phyloP scores from a whole-genome alignment of 2,888 invertebrate genomes.

The Alcis repandata region DNA sequence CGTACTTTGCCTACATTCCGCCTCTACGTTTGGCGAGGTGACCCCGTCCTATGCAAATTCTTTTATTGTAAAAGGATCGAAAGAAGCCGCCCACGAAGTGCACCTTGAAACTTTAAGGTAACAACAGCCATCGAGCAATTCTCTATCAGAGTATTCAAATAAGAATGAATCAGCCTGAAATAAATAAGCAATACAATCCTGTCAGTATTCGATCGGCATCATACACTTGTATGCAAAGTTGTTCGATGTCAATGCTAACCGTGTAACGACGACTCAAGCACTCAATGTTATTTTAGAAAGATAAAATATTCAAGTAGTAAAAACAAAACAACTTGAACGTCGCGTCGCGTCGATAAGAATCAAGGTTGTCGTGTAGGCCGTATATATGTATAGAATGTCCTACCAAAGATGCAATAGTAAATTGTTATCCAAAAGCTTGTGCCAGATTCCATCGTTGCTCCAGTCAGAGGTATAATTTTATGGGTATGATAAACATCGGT shows the following conservation, averaged over 20 bases:
- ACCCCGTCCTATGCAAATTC: constrained; percentile 52
- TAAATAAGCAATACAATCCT: constrained; percentile 32
- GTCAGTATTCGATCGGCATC: constrained; percentile 35
- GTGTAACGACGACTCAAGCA: constrained; percentile 25
- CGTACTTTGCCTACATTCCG: constrained; percentile 33
- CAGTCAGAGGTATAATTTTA: constrained; percentile 29
- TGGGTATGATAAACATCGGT: constrained; percentile 38
- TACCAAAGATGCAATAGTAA: constrained; percentile 12
- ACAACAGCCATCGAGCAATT: constrained; percentile 44
- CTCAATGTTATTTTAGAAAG: constrained; percentile 32
- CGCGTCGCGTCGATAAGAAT: constrained; percentile 25
- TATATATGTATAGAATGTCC: constrained; percentile 13
- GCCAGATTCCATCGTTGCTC: constrained; percentile 15
- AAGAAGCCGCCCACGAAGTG: constrained; percentile 46
- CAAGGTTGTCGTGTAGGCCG: constrained; percentile 27
- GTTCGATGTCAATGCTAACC: constrained; percentile 38
- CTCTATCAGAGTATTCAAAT: constrained; percentile 31
- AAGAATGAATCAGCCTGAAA: constrained; percentile 40
- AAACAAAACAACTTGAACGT: constrained; percentile 28
- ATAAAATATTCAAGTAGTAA: constrained; percentile 35
- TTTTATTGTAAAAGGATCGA: constrained; percentile 44
- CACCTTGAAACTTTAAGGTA: constrained; percentile 43
- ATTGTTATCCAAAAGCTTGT: constrained; percentile 13
- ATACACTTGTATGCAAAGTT: constrained; percentile 38
- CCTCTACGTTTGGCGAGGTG: constrained; percentile 48